Evolutionary conservation across 1,140 invertebrate species (phyloP), one percentile per base, ranked within the genome.

Genomic region (Aphaenogaster rudis): DNA sequence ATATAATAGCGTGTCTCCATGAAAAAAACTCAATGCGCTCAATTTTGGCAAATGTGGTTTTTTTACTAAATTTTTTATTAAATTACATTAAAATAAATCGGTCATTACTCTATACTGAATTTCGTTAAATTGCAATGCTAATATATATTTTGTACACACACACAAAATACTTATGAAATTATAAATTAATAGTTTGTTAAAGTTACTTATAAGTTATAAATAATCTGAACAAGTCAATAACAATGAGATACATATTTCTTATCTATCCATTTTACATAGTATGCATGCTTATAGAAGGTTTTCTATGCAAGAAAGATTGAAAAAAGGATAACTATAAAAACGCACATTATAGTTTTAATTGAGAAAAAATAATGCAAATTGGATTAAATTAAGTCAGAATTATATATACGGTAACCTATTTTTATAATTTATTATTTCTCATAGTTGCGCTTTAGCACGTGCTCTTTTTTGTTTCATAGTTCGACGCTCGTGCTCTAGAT

Each of bases 301-400:
- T 76, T 3, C 1, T n/a, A 57, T 15, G 5, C 33, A 8, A 57
- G 13, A 72, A 54, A 74, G 17, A 74, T 57, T 57, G 15, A 72
- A 17, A 52, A 4, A 42, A 74, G 45, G 39, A 39, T 57, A 74
- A 74, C 13, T 72, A 33, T 50, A 72, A 33, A 36, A 57, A 57
- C 13, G 9, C 42, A 39, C n/a, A 45, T 39, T 57, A 21, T 57
- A 76, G 17, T n/a, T 59, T 76, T 57, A 39, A 57, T 57, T 39
- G 36, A 45, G 8, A 63, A 9, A 42, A 17, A 63, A 33, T 64
- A n/a, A 36, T 48, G 17, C 33, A 77, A 28, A 77, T 48, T 3
- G 28, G 8, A 15, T 63, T n/a, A 33, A 64, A 64, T 79, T 36
- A 50, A n/a, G 1, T n/a, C n/a, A n/a, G 9, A 9, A 64, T 74